Base-by-base conservation (phyloP, 1,140 invertebrate species). In the Drosophila burlai region DNA sequence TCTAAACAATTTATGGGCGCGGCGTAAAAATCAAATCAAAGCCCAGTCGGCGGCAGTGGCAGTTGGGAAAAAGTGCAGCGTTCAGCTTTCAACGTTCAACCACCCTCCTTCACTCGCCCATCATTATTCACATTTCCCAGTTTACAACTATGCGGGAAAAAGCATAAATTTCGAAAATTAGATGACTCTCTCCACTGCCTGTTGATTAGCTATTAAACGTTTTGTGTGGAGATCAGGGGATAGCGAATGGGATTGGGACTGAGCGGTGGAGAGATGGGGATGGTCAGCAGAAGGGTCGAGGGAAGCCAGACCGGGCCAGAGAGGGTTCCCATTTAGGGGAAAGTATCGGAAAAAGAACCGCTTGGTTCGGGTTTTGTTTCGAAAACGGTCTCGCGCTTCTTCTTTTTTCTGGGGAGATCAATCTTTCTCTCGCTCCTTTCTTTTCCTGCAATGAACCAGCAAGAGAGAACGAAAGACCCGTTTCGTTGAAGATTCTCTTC, bases 11-110 rank as follows among this genome's bases (percentile, higher is more conserved):
- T 92, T 92, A 92, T 92, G 86, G 76, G 76, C 81, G 78, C 61
- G 80, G 75, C 86, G 91, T 92, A 92, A 92, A 92, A 91, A 92
- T 92, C 82, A 91, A 92, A 92, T 92, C 91, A 92, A 92, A 92
- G 84, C 78, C 74, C 66, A 50, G 57, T 11, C 36, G 69, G 7
- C 3, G 42, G 49, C 42, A 26, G 15, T 16, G 47, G 59, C 42
- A 52, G 52, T 54, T 54, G 40, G 46, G 43, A 82, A 92, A 92
- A 92, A 92, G 91, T 92, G 91, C 91, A 92, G 81, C 80, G 81
- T 83, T 81, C 85, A 89, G 75, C 71, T 64, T 63, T 57, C 43
- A 49, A 5, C 52, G 67, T 64, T 57, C 43, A 50, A 6, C 52
- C 52, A 38, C 21, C 52, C 31, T 21, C 50, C 2, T 6, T 31